phyloP scores from a whole-genome alignment of 2,113 vertebrate genomes.

The Hepsetus odoe region DNA sequence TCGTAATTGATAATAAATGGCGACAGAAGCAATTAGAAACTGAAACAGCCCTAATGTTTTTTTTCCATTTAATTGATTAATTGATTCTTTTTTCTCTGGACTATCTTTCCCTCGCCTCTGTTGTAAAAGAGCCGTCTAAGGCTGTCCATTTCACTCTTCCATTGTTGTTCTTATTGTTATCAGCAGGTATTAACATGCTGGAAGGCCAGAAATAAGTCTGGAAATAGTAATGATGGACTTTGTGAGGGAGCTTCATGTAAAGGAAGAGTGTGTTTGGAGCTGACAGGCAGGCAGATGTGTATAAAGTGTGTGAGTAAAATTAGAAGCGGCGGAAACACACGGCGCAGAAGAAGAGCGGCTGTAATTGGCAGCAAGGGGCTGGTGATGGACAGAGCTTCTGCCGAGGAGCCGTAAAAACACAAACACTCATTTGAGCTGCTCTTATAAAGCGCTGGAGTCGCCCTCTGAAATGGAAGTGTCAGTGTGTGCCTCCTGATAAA shows the following conservation, averaged over 20 bases:
- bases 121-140: no score
- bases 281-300: neutral
- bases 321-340: neutral
- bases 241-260: neutral
- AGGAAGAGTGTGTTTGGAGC: neutral
- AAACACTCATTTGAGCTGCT: conserved; percentile 25
- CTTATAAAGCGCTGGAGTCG: conserved; percentile 26
- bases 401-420: conserved; percentile 21
- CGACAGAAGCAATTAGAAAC: no score
- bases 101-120: no score
- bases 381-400: conserved; percentile 27
- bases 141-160: no score
- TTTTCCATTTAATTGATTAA: no score
- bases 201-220: no score
- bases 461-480: conserved; percentile 31
- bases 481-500: conserved; percentile 38
- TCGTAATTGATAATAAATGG: no score
- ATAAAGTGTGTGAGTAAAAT: neutral
- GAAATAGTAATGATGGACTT: neutral
- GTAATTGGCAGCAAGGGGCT: conserved; percentile 21
- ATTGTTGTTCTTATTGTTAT: no score
- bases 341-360: neutral
- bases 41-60: no score
- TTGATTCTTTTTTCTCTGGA: no score
- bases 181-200: no score